Conservation (phyloP, 1,140 invertebrate species). For the Trichonephila clavipes region DNA sequence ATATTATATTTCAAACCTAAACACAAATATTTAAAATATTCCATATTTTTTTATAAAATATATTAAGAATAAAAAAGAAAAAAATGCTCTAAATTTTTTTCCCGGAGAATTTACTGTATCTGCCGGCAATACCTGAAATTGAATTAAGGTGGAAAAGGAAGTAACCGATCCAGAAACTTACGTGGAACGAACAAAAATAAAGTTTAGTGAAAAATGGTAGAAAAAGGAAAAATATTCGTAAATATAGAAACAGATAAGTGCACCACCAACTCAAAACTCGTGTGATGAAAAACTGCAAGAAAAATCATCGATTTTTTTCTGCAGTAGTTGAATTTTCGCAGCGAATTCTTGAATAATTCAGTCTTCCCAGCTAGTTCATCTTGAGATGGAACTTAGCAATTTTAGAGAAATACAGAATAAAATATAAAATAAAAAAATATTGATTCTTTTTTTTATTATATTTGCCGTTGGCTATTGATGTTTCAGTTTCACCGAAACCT, state of each 20-base stretch:
- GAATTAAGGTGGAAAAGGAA: neutral
- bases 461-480: neutral
- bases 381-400: slow-evolving; percentile 60
- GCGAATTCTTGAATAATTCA: slow-evolving; percentile 69
- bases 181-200: neutral
- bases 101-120: neutral
- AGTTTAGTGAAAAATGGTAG: slow-evolving; percentile 9
- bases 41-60: too few relatives aligned
- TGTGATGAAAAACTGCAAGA: slow-evolving; percentile 34
- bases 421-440: neutral
- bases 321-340: neutral
- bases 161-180: neutral
- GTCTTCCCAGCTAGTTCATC: slow-evolving; percentile 45
- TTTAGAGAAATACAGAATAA: neutral
- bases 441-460: neutral
- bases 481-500: neutral
- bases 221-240: slow-evolving; percentile 34
- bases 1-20: too few relatives aligned
- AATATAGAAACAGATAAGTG: slow-evolving; percentile 48
- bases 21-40: too few relatives aligned
- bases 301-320: slow-evolving; percentile 38
- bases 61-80: neutral
- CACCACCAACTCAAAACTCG: neutral
- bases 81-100: neutral
- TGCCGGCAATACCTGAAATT: neutral